Conservation (phyloP, 2,888 invertebrate species). For the Luperina testacea region DNA sequence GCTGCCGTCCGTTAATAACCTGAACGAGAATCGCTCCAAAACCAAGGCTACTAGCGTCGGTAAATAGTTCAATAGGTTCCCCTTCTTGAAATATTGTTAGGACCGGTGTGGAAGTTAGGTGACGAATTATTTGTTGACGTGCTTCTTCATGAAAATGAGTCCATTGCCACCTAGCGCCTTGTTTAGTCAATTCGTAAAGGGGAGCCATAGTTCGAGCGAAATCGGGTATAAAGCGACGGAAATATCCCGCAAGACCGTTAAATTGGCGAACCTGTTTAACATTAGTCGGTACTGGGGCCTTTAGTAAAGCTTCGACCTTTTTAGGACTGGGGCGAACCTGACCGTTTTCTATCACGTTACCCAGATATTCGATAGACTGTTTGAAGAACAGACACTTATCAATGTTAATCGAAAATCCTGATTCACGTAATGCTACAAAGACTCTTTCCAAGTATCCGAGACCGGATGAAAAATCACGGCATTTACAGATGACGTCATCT, state of each 20-base stretch:
- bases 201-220: conserved; percentile 59
- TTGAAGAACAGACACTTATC: conserved; percentile 65
- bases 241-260: conserved; percentile 53
- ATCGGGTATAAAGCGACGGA: conserved; percentile 56
- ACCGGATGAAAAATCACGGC: conserved; percentile 48
- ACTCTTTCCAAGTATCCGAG: conserved; percentile 57
- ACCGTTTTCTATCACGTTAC: too few species aligned
- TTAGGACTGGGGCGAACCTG: too few species aligned
- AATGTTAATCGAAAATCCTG: conserved; percentile 68
- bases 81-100: conserved; percentile 30
- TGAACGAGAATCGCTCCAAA: conserved; percentile 27
- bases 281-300: conserved; percentile 63
- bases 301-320: conserved; percentile 65
- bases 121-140: conserved; percentile 13
- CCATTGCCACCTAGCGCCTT: conserved; percentile 49
- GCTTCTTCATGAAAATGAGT: conserved; percentile 55
- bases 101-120: conserved; percentile 21
- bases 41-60: conserved; percentile 26
- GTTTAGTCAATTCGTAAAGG: conserved; percentile 57
- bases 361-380: too few species aligned
- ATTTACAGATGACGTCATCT: conserved; percentile 66
- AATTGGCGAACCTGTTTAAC: conserved; percentile 60
- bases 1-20: conserved; percentile 6
- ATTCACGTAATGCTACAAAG: conserved; percentile 53
- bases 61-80: conserved; percentile 13